Percentiles rank a stretch among this genome's conserved stretches.
Evolutionary conservation across 2,797 vertebrate species (phyloP).

Genomic region (Sebastes baramenuke): DNA sequence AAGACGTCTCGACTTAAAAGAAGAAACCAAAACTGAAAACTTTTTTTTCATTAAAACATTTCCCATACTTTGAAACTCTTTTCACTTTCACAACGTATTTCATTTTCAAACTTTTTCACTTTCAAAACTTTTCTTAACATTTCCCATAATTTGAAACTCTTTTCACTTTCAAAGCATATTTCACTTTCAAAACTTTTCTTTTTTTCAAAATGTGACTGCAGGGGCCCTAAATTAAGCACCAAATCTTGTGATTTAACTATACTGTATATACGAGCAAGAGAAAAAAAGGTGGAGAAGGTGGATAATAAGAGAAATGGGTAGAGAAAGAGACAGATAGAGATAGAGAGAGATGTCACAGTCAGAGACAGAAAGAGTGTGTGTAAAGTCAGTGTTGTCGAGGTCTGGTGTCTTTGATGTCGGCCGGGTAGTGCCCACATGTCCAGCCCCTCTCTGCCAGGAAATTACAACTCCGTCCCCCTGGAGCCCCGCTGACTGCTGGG

Average conservation of each 20-base stretch:
- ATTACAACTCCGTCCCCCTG: constrained; percentile 78
- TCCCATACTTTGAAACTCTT: neutral
- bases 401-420: constrained; percentile 79
- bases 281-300: neutral
- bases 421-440: constrained; percentile 79
- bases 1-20: neutral
- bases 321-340: constrained; percentile 27
- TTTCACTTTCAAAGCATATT: neutral
- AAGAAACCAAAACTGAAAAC: constrained; percentile 26
- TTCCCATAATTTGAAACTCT: neutral
- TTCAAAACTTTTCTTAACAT: neutral
- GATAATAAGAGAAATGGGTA: neutral
- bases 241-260: neutral
- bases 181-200: neutral
- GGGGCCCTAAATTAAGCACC: neutral
- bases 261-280: neutral
- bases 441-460: constrained; percentile 83
- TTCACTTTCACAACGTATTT: neutral
- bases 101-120: constrained; percentile 1
- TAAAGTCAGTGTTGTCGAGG: constrained; percentile 62
- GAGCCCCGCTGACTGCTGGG: constrained; percentile 79
- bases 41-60: neutral
- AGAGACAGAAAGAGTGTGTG: constrained; percentile 53
- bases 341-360: constrained; percentile 57
- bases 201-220: neutral